Evolutionary conservation across 2,113 vertebrate species (phyloP), one percentile per base, ranked within the genome.

Genomic region (Ictalurus punctatus): DNA sequence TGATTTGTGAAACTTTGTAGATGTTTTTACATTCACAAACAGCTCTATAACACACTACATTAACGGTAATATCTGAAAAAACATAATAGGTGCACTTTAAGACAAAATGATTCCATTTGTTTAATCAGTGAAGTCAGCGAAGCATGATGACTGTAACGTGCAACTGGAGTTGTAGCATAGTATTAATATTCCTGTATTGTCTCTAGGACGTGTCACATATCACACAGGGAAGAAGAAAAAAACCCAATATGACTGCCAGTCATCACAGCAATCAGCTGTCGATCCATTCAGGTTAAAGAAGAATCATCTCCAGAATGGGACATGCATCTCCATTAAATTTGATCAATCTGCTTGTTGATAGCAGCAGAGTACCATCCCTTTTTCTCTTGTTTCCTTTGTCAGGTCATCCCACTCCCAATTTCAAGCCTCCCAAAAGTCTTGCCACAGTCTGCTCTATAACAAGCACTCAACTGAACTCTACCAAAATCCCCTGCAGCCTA

Each of bases 391-490:
- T 40, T 23, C 6, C 40, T 87, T 82, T 65, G 30, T 73, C 73
- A 82, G 40, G 37, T 84, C 63, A 65, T 7, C 34, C 19, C 25
- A 16, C 37, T 48, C 25, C 37, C 25, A 44, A 63, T 87, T 82
- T 87, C 59, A 82, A 44, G 19, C 10, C n/a, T 59, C 17, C 25
- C n/a, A 23, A 85, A 78, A 85, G 48, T 63, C 84, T 74, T 85
- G 74, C 61, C 78, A 87, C 54, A 59, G 30, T 37, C 48, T 90
- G 19, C 65, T 74, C 74, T 30, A 37, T 61, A 76, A 78, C 88
- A 54, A 89, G 87, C 78, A 85, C 86, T 82, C 84, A 88, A 73
- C 78, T 73, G 73, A 84, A 88, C 90, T 88, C 48, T 16, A 54
- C 48, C 12, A 65, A 76, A 19, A 52, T 73, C 74, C 84, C 56